Evolutionary conservation across 2,113 vertebrate species (phyloP), one percentile per base, ranked within the genome.

Genomic region (Syngnathus floridae): DNA sequence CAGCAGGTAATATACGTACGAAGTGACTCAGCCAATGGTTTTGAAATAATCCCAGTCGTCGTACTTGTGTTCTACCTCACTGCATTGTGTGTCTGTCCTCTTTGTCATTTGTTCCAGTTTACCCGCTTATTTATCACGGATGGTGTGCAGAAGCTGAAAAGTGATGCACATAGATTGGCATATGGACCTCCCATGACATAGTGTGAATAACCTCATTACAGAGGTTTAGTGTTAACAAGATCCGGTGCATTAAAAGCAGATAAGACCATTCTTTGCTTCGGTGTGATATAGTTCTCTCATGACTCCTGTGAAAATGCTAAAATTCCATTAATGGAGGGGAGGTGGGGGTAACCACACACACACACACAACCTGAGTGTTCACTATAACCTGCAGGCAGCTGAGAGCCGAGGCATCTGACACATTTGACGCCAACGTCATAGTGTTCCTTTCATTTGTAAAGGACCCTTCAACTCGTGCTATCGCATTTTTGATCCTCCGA

Each of bases 361-460:
- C 10, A 22, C 51, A 54, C 51, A 80, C 73, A 73, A 77, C 78
- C 83, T 82, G 78, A 79, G 70, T 69, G 65, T 78, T 73, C 69
- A 56, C 64, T 58, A 21, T 66, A 52, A 71, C 62, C 62, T 51
- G 45, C 26, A 38, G 58, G 19, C 16, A 70, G 70, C 67, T 54
- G 40, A 56, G 62, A 75, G 71, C 72, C 35, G 31, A 67, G 70
- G 67, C 63, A 67, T 69, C 67, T 81, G 72, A 51, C 62, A 59
- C 69, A 67, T 72, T 69, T 70, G 59, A 69, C 70, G 68, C 68
- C 49, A 61, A 73, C 69, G 49, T 73, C 48, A 54, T 45, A 6
- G 13, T 69, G 65, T 71, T 76, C 9, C 36, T 38, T 10, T 31
- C 63, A 63, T 36, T 56, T 51, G 81, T 49, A 82, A 77, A 77